These are phyloP conservation scores for Abramis brama DNA, from an alignment of 2,113 vertebrate genomes.

Conservation along the genomic window DNA sequence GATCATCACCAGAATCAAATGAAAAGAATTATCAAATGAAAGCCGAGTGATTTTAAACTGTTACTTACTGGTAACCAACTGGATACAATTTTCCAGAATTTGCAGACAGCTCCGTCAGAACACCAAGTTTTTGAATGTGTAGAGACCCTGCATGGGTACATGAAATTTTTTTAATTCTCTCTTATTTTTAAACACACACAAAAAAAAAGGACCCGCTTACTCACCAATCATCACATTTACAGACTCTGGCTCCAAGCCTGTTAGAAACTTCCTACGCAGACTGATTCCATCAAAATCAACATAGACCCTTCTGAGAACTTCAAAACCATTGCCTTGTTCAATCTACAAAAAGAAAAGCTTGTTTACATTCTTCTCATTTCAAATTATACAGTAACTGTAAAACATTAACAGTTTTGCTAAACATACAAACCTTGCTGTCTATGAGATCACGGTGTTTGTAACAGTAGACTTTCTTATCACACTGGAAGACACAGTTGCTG, in stretches of 20 bases:
- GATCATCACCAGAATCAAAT: background rate
- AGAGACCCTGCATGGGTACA: slow-evolving; percentile 79
- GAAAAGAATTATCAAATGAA: background rate
- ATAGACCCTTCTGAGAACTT: slow-evolving; percentile 86
- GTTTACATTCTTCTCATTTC: background rate
- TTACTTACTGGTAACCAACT: slow-evolving; percentile 85
- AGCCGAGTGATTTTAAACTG: background rate
- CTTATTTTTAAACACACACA: background rate
- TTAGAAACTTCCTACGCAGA: slow-evolving; percentile 88
- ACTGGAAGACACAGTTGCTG: slow-evolving; percentile 85
- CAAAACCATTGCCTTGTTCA: slow-evolving; percentile 80
- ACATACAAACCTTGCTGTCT: slow-evolving; percentile 78
- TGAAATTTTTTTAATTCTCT: background rate
- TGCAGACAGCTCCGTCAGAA: slow-evolving; percentile 85
- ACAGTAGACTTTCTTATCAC: slow-evolving; percentile 90
- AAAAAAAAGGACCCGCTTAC: slow-evolving; percentile 30
- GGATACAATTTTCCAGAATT: slow-evolving; percentile 86
- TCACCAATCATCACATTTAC: slow-evolving; percentile 90
- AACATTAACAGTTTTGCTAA: background rate
- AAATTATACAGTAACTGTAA: background rate
- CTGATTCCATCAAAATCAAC: slow-evolving; percentile 92
- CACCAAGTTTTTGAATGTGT: slow-evolving; percentile 84
- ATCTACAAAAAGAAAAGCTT: slow-evolving; percentile 67
- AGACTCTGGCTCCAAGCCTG: slow-evolving; percentile 85
- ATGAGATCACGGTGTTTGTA: slow-evolving; percentile 83